Percentiles rank a stretch among this genome's conserved stretches.
Evolutionary conservation across 2,888 invertebrate genomes (phyloP).

Genomic region (Protonemura montana): DNA sequence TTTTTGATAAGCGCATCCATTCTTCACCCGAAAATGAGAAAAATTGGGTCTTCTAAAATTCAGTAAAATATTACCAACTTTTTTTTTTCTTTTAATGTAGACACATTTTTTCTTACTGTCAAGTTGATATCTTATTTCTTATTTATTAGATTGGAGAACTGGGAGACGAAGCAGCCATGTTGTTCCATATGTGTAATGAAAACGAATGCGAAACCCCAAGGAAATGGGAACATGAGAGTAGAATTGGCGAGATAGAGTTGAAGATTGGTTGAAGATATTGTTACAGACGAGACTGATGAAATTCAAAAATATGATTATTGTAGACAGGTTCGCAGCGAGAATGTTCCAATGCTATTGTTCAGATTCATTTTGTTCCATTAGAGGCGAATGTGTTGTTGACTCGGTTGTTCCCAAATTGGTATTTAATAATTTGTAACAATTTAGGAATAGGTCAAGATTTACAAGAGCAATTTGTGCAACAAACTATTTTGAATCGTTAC

Average conservation of each 20-base stretch:
- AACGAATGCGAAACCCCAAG: neutral
- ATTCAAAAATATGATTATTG: constrained; percentile 3
- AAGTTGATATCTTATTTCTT: neutral
- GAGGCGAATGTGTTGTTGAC: neutral
- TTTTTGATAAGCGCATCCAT: neutral
- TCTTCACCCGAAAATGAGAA: neutral
- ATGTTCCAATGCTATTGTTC: neutral
- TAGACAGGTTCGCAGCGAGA: neutral
- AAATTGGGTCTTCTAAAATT: neutral
- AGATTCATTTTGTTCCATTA: neutral
- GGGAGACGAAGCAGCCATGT: neutral
- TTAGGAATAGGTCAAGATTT: neutral
- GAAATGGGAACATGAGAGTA: neutral
- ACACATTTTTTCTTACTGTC: neutral
- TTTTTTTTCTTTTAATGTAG: neutral
- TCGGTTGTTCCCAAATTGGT: neutral
- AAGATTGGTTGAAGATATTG: neutral
- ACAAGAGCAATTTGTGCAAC: neutral
- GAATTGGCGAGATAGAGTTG: neutral
- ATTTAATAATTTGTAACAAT: neutral
- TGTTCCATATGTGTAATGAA: neutral
- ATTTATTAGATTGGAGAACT: neutral
- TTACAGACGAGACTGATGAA: neutral
- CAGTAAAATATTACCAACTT: neutral
- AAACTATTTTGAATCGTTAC: neutral